These are phyloP conservation scores for Neopelma chrysocephalum DNA, from an alignment of 2,797 vertebrate species.

Conservation along the genomic window DNA sequence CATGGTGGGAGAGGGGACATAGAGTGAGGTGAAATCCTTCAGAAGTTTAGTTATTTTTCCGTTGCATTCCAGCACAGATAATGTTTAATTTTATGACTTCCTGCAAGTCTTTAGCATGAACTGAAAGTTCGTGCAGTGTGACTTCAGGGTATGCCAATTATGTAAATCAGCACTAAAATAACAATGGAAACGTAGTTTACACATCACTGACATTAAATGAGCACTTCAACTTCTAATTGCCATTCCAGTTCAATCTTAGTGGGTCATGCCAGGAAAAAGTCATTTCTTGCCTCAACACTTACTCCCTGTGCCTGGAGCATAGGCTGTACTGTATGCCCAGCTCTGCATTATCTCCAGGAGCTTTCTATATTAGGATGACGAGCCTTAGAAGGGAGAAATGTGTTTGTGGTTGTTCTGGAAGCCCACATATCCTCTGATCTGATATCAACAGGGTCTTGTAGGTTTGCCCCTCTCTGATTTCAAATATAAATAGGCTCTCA, in stretches of 20 bases:
- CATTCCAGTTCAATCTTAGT: conserved; percentile 68
- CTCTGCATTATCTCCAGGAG: conserved; percentile 19
- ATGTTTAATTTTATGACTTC: conserved; percentile 74
- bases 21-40: conserved; percentile 18
- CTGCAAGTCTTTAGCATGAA: conserved; percentile 68
- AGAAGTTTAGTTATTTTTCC: conserved; percentile 39
- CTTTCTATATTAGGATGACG: conserved; percentile 21
- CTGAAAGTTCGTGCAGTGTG: conserved; percentile 51
- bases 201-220: conserved; percentile 73
- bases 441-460: background rate
- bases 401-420: background rate
- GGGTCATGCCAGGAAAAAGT: conserved; percentile 68
- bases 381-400: conserved; percentile 1
- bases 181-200: conserved; percentile 72
- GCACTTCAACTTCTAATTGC: conserved; percentile 75
- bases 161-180: conserved; percentile 76
- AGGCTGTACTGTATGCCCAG: conserved; percentile 32
- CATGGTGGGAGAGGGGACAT: background rate
- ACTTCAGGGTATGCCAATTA: conserved; percentile 70
- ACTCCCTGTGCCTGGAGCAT: conserved; percentile 52
- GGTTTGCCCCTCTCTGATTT: background rate
- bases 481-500: background rate
- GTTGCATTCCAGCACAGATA: conserved; percentile 63
- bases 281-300: conserved; percentile 65
- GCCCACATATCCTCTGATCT: background rate